Evolutionary conservation across 1,140 invertebrate genomes (phyloP).

Genomic region (Brachystomella parvula): DNA sequence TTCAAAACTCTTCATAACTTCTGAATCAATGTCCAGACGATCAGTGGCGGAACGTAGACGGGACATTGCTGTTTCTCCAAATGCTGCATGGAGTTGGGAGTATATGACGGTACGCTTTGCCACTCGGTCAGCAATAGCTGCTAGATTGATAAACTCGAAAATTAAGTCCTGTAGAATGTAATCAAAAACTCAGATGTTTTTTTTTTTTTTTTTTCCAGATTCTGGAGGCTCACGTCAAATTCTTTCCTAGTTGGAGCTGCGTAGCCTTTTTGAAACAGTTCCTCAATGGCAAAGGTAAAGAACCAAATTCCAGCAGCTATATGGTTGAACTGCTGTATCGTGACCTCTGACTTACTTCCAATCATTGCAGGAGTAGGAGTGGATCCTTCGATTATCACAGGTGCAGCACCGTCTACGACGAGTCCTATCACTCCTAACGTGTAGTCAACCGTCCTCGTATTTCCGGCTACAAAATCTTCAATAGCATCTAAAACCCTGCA

Average conservation of each 20-base stretch:
- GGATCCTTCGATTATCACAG: neutral
- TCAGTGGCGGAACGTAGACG: neutral
- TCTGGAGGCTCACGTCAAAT: neutral
- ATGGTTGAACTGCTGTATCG: neutral
- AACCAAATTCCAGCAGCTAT: neutral
- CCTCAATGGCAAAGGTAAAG: neutral
- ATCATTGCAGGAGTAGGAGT: neutral
- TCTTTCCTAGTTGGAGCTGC: neutral
- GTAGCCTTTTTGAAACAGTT: neutral
- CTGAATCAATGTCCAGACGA: neutral
- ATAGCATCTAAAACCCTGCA: neutral
- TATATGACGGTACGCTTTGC: neutral
- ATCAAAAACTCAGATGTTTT: neutral
- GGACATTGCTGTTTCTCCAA: neutral
- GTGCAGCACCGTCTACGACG: neutral
- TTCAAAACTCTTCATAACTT: neutral
- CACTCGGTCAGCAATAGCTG: neutral
- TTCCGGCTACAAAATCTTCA: neutral
- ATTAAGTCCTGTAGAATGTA: neutral
- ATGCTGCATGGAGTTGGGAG: neutral
- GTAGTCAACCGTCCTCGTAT: neutral
- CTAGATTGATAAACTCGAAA: neutral
- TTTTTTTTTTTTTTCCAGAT: neutral
- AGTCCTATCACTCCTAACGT: neutral
- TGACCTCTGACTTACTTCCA: no score